phyloP scores from a whole-genome alignment of 2,113 vertebrate genomes.

The Fukomys damarensis region DNA sequence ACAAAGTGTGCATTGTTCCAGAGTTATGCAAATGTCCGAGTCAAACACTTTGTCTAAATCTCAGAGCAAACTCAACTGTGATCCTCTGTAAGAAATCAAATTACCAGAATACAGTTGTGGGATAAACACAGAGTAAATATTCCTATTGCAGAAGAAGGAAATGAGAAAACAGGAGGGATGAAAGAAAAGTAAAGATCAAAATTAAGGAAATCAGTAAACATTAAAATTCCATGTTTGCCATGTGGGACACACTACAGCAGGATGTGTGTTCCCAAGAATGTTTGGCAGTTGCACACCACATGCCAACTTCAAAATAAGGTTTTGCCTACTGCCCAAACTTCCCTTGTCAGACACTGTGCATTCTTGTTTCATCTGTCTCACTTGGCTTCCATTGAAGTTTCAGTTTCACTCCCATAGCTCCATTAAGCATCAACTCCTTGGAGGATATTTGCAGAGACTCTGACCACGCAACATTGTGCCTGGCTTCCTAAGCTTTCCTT shows the following conservation, averaged over 20 bases:
- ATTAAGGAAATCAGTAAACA: background rate
- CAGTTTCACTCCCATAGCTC: background rate
- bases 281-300: background rate
- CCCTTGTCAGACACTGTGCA: background rate
- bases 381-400: background rate
- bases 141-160: background rate
- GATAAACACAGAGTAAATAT: background rate
- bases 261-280: background rate
- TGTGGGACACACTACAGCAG: too few species aligned
- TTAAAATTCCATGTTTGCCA: background rate
- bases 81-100: background rate
- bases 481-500: background rate
- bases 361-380: background rate
- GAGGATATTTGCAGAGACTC: background rate
- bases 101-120: background rate
- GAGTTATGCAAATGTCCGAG: background rate
- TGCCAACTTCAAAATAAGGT: accelerated
- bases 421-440: accelerated
- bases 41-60: background rate
- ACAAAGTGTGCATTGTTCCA: background rate
- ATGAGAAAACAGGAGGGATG: background rate
- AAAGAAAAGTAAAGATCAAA: background rate
- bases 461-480: background rate
- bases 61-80: background rate
- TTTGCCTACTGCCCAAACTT: background rate